Percentiles rank a stretch among this genome's conserved stretches.
phyloP scores from a whole-genome alignment of 2,888 invertebrate genomes.

The Drosophila testacea region DNA sequence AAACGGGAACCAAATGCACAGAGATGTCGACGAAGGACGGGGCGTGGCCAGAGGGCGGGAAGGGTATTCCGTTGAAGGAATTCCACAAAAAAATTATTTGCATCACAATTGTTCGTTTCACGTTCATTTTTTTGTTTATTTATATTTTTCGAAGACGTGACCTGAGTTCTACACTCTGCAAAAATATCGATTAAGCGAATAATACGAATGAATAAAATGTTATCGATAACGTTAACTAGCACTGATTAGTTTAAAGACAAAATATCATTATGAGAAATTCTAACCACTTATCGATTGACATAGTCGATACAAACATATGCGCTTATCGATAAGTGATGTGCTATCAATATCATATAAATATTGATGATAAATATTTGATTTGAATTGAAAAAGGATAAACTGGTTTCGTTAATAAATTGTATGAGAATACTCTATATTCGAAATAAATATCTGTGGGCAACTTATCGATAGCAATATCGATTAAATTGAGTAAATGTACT shows the following conservation, averaged over 20 bases:
- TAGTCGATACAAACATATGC: neutral
- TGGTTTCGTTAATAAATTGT: too few species aligned
- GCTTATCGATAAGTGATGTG: too few species aligned
- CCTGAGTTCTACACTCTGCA: neutral
- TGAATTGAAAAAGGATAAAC: too few species aligned
- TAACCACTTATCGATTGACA: neutral
- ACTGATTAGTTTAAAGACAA: too few species aligned
- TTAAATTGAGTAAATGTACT: too few species aligned
- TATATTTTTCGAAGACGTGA: neutral
- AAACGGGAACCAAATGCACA: slow-evolving; percentile 36
- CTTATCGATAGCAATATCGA: too few species aligned
- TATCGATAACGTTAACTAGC: neutral
- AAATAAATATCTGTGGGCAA: too few species aligned
- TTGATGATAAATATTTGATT: neutral
- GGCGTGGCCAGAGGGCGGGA: neutral
- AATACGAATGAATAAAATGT: too few species aligned
- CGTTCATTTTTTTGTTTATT: slow-evolving; percentile 10
- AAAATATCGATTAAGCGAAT: neutral
- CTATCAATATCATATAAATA: neutral
- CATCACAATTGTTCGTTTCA: slow-evolving; percentile 60
- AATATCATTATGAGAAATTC: neutral
- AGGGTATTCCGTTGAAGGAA: slow-evolving; percentile 18
- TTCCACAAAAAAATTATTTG: slow-evolving; percentile 46
- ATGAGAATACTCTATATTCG: too few species aligned
- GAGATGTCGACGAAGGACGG: neutral